Evolutionary conservation across 1,140 invertebrate genomes (phyloP).

Genomic region (Drusus annulatus): DNA sequence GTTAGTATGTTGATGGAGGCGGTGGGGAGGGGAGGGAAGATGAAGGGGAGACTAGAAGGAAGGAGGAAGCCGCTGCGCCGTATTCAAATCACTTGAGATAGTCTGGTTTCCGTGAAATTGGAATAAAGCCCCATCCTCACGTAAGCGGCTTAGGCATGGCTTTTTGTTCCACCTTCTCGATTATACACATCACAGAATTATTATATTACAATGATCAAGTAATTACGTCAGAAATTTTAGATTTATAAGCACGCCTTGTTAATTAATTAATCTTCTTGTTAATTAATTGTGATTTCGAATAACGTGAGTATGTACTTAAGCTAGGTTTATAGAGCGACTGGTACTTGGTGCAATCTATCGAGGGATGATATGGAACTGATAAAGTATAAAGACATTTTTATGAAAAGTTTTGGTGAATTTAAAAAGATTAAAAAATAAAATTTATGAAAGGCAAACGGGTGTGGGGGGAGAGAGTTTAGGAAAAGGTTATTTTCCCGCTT

Average conservation of each 20-base stretch:
- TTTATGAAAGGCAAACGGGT: too few species aligned
- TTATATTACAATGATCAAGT: background rate
- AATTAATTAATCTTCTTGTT: conserved; percentile 7
- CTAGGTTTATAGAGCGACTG: too few species aligned
- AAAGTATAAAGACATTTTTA: too few species aligned
- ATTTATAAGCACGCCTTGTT: background rate
- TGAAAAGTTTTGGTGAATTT: too few species aligned
- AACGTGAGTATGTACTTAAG: too few species aligned
- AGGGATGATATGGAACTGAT: too few species aligned
- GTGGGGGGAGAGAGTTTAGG: too few species aligned
- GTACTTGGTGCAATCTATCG: too few species aligned
- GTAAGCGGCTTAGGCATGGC: background rate
- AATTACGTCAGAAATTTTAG: conserved; percentile 1
- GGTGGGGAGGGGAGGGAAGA: too few species aligned
- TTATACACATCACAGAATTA: background rate
- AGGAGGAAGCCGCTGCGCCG: background rate
- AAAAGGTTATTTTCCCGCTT: too few species aligned
- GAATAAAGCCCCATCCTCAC: background rate
- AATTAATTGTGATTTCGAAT: background rate
- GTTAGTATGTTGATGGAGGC: too few species aligned
- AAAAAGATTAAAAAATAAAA: too few species aligned
- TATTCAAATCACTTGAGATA: conserved; percentile 12
- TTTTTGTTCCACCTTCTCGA: background rate
- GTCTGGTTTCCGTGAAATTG: background rate
- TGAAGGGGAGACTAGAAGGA: background rate